Evolutionary conservation across 2,888 invertebrate genomes (phyloP), one percentile per base, ranked within the genome.

Genomic region (Danaus chrysippus): DNA sequence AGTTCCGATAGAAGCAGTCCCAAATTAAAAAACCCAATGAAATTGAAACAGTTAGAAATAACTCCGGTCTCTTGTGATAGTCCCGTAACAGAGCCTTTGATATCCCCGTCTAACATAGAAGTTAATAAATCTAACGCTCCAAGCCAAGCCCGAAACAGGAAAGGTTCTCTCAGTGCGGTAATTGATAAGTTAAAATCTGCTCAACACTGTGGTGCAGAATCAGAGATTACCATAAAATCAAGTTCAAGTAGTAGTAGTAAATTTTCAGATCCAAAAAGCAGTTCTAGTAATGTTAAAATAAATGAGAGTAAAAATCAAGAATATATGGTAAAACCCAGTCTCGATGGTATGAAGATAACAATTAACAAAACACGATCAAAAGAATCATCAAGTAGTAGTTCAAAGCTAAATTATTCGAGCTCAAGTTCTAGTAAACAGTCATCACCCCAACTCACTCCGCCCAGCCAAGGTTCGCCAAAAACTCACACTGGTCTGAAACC

Each of bases 321-420:
- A 75, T 97, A 97, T 75, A 96, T 96, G 94, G 96, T 97, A 0
- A 97, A 97, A 77, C 95, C 95, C 15, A 96, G 96, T 77, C 94
- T 94, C 13, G 97, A 97, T 72, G 97, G 97, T 3, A 96, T 98
- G 89, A 98, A 97, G 82, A 93, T 98, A 60, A 98, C 97, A 2
- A 97, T 97, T 34, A 97, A 97, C 76, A 97, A 97, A 87, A 96
- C 97, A 0, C 92, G 95, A 74, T 93, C 94, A 19, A 95, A 95
- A 77, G 95, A 95, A 62, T 93, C 93, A 0, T 93, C 93, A 17
- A 82, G 83, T 46, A 86, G 87, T 59, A 83, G 83, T 69, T 89
- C 91, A 0, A 90, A 89, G 72, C 72, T 87, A 54, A 88, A 84
- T 68, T 91, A 91, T 62, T 85, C 89, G 11, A 81, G 87, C 59